phyloP scores from a whole-genome alignment of 2,888 invertebrate species.

The Branchellion lobata region DNA sequence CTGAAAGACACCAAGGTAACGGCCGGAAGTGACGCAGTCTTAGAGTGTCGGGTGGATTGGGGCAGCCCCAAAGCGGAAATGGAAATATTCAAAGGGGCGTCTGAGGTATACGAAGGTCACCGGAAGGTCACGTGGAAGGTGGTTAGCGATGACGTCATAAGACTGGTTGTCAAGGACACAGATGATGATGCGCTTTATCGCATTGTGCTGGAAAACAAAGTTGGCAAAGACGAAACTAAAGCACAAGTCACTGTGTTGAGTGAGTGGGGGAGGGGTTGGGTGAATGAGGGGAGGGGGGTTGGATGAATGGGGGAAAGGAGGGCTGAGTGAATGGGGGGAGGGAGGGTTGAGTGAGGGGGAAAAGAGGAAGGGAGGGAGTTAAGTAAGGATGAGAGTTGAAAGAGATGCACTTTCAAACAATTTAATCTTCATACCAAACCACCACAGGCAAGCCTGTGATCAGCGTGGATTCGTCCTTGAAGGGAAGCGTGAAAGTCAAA shows the following conservation, averaged over 20 bases:
- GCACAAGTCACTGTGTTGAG: slow-evolving; percentile 70
- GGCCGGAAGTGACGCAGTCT: slow-evolving; percentile 47
- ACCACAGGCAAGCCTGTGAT: slow-evolving; percentile 48
- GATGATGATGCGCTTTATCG: slow-evolving; percentile 76
- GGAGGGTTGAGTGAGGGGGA: neutral
- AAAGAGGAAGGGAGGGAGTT: too few relatives aligned
- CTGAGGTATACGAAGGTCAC: slow-evolving; percentile 59
- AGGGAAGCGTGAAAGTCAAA: slow-evolving; percentile 48
- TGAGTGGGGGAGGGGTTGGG: too few relatives aligned
- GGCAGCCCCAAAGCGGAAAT: slow-evolving; percentile 52
- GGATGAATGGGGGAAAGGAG: too few relatives aligned
- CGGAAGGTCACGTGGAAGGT: slow-evolving; percentile 48
- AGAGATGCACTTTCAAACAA: too few relatives aligned
- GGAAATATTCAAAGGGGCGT: slow-evolving; percentile 50
- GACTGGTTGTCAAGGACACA: slow-evolving; percentile 74
- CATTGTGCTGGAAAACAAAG: slow-evolving; percentile 71
- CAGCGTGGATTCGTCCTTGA: slow-evolving; percentile 48
- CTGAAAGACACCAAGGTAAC: slow-evolving; percentile 49
- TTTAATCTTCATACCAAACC: slow-evolving; percentile 11
- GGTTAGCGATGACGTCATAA: slow-evolving; percentile 55
- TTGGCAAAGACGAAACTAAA: slow-evolving; percentile 71
- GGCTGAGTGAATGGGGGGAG: too few relatives aligned
- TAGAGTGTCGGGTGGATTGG: slow-evolving; percentile 50
- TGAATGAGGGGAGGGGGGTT: too few relatives aligned
- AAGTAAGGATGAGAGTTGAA: too few relatives aligned